Base-by-base conservation (phyloP, 2,113 vertebrate genomes). In the Turnix velox region DNA sequence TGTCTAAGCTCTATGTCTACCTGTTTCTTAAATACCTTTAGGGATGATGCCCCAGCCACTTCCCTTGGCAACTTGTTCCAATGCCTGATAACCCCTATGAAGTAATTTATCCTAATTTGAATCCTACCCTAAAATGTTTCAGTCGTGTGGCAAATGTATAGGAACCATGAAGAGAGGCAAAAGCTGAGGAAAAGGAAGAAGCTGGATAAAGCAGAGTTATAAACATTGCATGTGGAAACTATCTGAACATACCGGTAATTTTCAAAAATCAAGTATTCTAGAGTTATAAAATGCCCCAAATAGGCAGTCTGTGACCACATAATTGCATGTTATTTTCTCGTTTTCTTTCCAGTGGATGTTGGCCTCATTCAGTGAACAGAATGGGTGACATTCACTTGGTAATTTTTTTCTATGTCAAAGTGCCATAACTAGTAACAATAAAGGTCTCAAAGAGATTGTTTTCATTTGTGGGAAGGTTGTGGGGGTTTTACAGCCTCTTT, bases 351-450 rank as follows among this genome's bases (percentile, higher is more conserved):
- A 87, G 49, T 68, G 40, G 52, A 65, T 61, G 54, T 48, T 81
- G 77, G 52, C 43, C 80, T 88, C 49, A 61, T 78, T 82, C 77
- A 61, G 25, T 43, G 43, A 86, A 45, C 68, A 86, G 80, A 87
- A 84, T 55, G 79, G 52, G 35, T 79, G 90, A 65, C 55, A 80
- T 71, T 59, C 76, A 65, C 18, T n/a, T 67, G 67, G 63, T 63
- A 69, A 92, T 63, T 92, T 84, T 92, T 84, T 71, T 81, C 72
- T 80, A 27, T 92, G 88, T 83, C 35, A 46, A 45, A 76, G 35
- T 88, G 40, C 35, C 90, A 31, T 58, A 88, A 66, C 27, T 75
- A 66, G 30, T 40, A 16, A 90, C 90, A 86, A 67, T 39, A 88
- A 83, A 74, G 54, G 42, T 18, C 30, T 80, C 67, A 40, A 5